phyloP scores from a whole-genome alignment of 2,797 vertebrate species.

The Glossophaga mutica region DNA sequence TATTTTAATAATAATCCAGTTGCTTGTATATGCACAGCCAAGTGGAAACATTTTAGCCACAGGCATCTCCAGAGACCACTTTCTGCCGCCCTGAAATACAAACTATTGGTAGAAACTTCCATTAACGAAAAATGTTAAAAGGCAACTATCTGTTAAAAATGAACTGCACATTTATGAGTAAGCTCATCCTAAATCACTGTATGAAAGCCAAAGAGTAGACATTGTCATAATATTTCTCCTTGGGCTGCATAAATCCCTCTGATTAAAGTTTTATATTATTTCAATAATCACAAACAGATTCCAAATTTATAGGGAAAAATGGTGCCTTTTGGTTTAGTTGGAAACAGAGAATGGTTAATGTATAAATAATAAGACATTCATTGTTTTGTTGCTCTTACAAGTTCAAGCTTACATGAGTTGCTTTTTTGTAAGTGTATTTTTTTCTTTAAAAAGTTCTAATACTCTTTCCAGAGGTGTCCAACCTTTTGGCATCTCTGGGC shows the following conservation, averaged over 20 bases:
- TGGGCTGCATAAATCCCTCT: not conserved
- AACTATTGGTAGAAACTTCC: conserved; percentile 5
- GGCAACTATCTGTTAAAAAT: not conserved
- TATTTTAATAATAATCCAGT: conserved; percentile 46
- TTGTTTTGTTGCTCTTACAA: not conserved
- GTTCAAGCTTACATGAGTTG: not conserved
- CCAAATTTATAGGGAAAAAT: not conserved
- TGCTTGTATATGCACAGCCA: not conserved
- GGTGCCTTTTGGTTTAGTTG: not conserved
- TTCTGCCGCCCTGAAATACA: not conserved
- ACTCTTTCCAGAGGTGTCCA: not conserved
- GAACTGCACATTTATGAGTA: not conserved
- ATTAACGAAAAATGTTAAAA: conserved; percentile 31
- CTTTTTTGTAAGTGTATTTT: not conserved
- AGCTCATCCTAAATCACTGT: not conserved
- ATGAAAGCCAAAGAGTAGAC: not conserved
- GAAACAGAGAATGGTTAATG: not conserved
- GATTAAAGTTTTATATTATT: not conserved
- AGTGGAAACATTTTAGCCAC: conserved; percentile 34
- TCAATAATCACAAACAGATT: not conserved
- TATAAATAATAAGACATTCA: not conserved
- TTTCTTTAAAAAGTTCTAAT: not conserved
- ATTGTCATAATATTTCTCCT: not conserved
- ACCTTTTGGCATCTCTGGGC: no score
- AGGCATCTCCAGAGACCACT: not conserved